A percentile compares a stretch with the other conserved stretches of the same genome.
These are phyloP conservation scores for Poicephalus meyeri DNA, from an alignment of 2,113 vertebrate genomes.

Conservation along the genomic window DNA sequence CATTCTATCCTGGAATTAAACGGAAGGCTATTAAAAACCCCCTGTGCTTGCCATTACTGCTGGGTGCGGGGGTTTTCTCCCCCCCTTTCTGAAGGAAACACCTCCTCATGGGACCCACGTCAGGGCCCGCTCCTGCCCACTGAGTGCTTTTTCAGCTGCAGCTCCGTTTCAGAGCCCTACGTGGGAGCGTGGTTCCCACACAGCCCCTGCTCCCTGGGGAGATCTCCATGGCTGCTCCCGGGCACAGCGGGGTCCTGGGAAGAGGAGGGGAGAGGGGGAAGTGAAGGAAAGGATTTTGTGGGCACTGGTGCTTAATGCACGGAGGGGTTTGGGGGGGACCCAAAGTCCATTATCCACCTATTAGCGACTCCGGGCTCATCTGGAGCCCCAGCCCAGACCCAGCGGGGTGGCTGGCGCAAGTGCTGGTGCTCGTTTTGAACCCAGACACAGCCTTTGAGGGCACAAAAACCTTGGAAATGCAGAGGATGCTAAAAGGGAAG, in stretches of 20 bases:
- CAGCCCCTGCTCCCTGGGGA: background rate
- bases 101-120: background rate
- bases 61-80: background rate
- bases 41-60: background rate
- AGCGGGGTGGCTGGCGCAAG: fast-evolving
- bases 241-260: background rate
- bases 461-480: background rate
- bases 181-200: background rate
- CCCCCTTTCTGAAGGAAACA: background rate
- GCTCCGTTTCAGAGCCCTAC: background rate
- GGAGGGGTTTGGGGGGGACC: background rate
- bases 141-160: background rate
- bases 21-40: background rate
- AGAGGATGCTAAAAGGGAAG: background rate
- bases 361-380: background rate
- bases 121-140: background rate
- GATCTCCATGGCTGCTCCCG: background rate
- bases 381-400: background rate
- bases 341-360: background rate
- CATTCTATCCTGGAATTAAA: background rate
- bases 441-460: background rate
- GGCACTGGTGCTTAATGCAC: background rate
- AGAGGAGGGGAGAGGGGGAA: background rate
- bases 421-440: background rate
- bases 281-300: background rate